These are phyloP conservation scores for Liparis tanakae DNA, from an alignment of 2,797 vertebrate species.

Conservation along the genomic window DNA sequence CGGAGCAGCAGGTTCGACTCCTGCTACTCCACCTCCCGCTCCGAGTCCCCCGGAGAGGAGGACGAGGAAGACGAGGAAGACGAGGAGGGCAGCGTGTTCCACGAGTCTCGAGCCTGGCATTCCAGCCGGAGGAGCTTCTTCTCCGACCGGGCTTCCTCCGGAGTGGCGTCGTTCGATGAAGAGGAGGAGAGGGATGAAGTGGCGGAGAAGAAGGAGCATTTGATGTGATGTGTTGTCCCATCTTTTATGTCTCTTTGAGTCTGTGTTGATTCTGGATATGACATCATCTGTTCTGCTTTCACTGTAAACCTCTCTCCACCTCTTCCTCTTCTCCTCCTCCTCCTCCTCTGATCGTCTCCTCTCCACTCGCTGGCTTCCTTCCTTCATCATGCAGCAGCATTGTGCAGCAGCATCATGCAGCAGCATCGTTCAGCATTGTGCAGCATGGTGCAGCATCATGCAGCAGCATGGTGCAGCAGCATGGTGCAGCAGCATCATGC, in stretches of 20 bases:
- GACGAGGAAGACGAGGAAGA: slow-evolving; percentile 87
- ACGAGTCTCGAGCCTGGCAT: slow-evolving; percentile 77
- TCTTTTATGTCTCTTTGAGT: slow-evolving; percentile 64
- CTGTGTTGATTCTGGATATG: slow-evolving; percentile 68
- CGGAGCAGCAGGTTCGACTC: slow-evolving; percentile 90
- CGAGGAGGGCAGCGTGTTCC: slow-evolving; percentile 82
- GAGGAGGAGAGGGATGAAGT: slow-evolving; percentile 78
- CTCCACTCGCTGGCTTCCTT: slow-evolving; percentile 50
- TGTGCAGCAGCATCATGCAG: slow-evolving; percentile 16
- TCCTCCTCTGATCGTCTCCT: slow-evolving; percentile 23
- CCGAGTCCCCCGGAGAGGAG: slow-evolving; percentile 88
- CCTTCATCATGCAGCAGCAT: slow-evolving; percentile 48
- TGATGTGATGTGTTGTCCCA: slow-evolving; percentile 75
- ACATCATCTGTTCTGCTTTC: slow-evolving; percentile 57
- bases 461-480: no score
- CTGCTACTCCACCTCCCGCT: slow-evolving; percentile 91
- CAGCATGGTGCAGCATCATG: no score
- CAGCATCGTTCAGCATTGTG: slow-evolving; percentile 27
- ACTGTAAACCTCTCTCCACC: slow-evolving; percentile 40
- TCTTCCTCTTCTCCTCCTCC: slow-evolving; percentile 18
- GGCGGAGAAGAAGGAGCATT: slow-evolving; percentile 78
- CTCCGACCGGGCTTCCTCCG: slow-evolving; percentile 91
- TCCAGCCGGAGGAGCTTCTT: slow-evolving; percentile 86
- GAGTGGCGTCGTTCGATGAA: slow-evolving; percentile 92
- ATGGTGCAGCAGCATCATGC: slow-evolving; percentile 3